Conservation (phyloP, 92 coral and sea anemone genomes). For the Diadumene lineata region DNA sequence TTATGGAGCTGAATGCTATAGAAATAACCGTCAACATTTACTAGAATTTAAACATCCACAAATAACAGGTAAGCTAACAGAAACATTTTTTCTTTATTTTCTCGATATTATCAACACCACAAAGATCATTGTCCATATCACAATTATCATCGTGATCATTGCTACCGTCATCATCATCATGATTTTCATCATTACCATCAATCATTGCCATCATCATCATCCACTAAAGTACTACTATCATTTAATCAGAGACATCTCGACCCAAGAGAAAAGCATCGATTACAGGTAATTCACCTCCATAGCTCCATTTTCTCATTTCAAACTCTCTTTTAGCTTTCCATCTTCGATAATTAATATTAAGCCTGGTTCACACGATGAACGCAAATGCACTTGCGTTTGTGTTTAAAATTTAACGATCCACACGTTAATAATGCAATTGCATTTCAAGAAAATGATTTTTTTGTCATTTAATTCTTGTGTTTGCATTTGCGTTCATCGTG, state of each 20-base stretch:
- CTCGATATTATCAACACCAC: not conserved
- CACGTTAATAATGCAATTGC: too few relatives aligned
- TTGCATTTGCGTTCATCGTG: too few relatives aligned
- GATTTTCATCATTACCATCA: not conserved
- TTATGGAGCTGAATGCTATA: conserved; percentile 81
- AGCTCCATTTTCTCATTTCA: too few relatives aligned
- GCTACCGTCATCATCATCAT: not conserved
- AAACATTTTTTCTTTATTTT: not conserved
- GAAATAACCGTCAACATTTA: conserved; percentile 77
- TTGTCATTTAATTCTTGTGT: too few relatives aligned
- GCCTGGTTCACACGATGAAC: too few relatives aligned
- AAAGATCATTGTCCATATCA: not conserved
- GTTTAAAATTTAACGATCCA: too few relatives aligned
- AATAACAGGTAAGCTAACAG: not conserved
- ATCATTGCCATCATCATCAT: not conserved
- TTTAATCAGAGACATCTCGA: conserved; percentile 24
- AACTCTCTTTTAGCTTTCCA: too few relatives aligned
- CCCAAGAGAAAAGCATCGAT: conserved; percentile 33
- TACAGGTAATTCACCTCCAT: too few relatives aligned
- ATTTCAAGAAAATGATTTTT: too few relatives aligned
- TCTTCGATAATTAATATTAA: too few relatives aligned
- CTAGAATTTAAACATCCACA: conserved; percentile 72
- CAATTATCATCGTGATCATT: not conserved
- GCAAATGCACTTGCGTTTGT: too few relatives aligned
- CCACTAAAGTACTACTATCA: not conserved